A percentile compares a stretch with the other conserved stretches of the same genome.
Evolutionary conservation across 2,113 vertebrate genomes (phyloP).

Genomic region (Pelecanus crispus): DNA sequence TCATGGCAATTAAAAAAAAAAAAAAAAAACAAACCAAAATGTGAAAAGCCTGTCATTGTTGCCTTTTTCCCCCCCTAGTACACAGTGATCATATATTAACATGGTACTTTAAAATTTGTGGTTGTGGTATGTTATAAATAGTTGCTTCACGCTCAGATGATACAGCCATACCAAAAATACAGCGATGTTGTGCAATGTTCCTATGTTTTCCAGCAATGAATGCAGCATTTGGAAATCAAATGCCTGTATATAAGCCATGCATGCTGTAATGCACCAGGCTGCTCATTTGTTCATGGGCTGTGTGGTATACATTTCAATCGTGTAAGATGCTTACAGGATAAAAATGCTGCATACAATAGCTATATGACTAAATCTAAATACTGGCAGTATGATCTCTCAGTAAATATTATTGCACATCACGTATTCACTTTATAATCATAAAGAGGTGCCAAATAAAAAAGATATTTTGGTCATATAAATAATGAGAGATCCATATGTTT

Average conservation of each 20-base stretch:
- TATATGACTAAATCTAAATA: not conserved
- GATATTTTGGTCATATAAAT: not conserved
- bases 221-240: not conserved
- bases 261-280: not conserved
- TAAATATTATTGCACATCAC: not conserved
- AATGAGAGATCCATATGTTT: not conserved
- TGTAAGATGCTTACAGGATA: not conserved
- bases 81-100: not conserved
- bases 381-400: not conserved
- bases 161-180: not conserved
- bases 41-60: not conserved
- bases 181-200: not conserved
- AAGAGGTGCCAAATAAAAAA: not conserved
- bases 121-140: not conserved
- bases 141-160: not conserved
- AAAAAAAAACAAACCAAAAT: not conserved
- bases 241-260: not conserved
- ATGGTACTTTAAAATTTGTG: not conserved
- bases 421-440: not conserved
- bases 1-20: not conserved
- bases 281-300: not conserved
- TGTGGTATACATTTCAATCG: not conserved
- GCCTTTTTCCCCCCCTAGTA: fast-evolving
- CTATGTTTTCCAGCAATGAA: not conserved
- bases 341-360: not conserved